A percentile compares a stretch with the other conserved stretches of the same genome.
phyloP scores from a whole-genome alignment of 2,113 vertebrate genomes.

The Anhinga anhinga region DNA sequence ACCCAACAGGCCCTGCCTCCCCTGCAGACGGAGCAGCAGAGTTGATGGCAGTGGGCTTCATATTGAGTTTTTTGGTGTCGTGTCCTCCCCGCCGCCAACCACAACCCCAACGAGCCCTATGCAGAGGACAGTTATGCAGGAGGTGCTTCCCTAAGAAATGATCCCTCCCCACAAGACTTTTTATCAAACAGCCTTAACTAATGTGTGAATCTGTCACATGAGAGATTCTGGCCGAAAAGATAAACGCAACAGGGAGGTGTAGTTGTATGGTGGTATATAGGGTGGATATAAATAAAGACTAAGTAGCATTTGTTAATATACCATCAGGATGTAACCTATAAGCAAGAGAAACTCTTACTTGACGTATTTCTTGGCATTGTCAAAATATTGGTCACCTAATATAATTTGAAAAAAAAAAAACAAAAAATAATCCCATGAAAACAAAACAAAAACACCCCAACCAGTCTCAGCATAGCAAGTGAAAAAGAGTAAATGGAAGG shows the following conservation, averaged over 20 bases:
- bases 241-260: not conserved
- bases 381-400: not conserved
- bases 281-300: not conserved
- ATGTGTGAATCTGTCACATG: not conserved
- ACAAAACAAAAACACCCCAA: not conserved
- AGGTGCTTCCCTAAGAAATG: not conserved
- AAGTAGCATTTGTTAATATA: not conserved
- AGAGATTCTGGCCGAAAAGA: not conserved
- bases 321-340: not conserved
- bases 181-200: not conserved
- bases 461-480: no score
- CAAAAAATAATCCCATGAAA: not conserved
- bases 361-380: not conserved
- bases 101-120: no score
- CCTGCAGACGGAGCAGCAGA: not conserved
- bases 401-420: not conserved
- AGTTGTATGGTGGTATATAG: not conserved
- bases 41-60: not conserved
- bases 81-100: no score
- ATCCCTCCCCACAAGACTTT: not conserved
- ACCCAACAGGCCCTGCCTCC: not conserved
- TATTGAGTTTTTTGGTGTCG: rapidly evolving
- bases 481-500: not conserved
- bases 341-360: not conserved
- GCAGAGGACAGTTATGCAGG: not conserved